Base-by-base conservation (phyloP, 2,113 vertebrate genomes). In the Trematocara zebra region DNA sequence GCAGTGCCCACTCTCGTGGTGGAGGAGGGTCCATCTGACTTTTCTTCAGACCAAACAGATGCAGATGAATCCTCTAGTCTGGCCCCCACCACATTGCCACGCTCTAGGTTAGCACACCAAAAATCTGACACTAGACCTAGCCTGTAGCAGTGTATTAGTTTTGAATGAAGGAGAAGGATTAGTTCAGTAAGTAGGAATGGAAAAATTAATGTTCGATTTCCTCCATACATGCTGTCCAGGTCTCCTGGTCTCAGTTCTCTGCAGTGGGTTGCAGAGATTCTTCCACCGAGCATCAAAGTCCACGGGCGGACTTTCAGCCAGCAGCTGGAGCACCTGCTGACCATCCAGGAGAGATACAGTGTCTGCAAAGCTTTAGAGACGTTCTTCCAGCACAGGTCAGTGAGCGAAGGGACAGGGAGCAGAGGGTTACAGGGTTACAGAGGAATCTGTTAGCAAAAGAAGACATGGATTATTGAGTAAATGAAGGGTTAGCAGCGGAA, bases 341-440 rank as follows among this genome's bases (percentile, higher is more conserved):
- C 98, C 1, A 97, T 98, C 4, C 97, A 97, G 0, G 99, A 99
- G 95, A 96, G 97, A 86, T 99, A 98, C 78, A 96, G 96, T 2
- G 91, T 97, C 94, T 99, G 99, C 96, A 98, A 97, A 89, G 96
- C 97, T 0, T 97, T 99, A 12, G 98, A 99, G 95, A 97, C 97
- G 86, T 99, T 99, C 97, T 99, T 99, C 95, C 98, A 99, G 91
- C 99, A 99, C 94, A 98, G 99, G 98, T 99, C 51, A 81, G 90
- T 52, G 42, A 15, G 7, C 4, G 23, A 37, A 51, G 23, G 23
- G 14, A 20, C 2, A 4, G 11, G 6, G 20, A 7, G n/a, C 5
- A 57, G 5, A 20, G 10, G 33, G 26, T 49, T 31, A 49, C 6
- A 1, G 42, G n/a, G 17, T 76, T 49, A 49, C 9, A 74, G 23